Base-by-base conservation (phyloP, 2,888 invertebrate genomes). In the Drosophila pseudotalamancana region DNA sequence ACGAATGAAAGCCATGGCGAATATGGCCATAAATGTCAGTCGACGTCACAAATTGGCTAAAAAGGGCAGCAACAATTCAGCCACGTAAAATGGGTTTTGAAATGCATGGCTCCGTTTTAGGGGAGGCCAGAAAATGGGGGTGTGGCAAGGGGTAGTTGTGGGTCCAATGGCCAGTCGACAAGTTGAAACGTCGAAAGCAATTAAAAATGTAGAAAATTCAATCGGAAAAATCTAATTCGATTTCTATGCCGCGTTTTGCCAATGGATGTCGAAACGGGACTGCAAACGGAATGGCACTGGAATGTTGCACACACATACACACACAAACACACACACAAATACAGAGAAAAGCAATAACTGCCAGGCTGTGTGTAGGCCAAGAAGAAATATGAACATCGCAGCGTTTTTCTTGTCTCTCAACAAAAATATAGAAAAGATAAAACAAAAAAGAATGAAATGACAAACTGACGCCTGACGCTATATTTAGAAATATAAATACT, bases 201-300 rank as follows among this genome's bases (percentile, higher is more conserved):
- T 89, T 89, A 89, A 89, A 89, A 90, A 89, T 90, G 87, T 87
- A 89, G 89, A 89, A 90, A 89, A 90, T 89, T 89, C 89, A 89
- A 89, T 89, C 88, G 90, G 89, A 89, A 89, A 89, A 87, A 89
- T 89, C 89, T 89, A 89, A 89, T 89, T 89, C 89, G 87, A 89
- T 89, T 89, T 87, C 81, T 81, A 79, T 81, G 81, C 80, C 78
- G 80, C 77, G 81, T 76, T 72, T 83, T 72, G 74, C 80, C 77
- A 77, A 81, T 81, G 78, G 59, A 61, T 79, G 65, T 70, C 65
- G 69, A 49, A 61, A 37, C 49, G 21, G 62, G 43, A 31, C 68
- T 54, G 63, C 63, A 63, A 60, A 67, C 59, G 59, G 66, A 72
- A 67, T 63, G 66, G 42, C 63, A 50, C 56, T 69, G 73, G 69